Evolutionary conservation across 1,140 invertebrate species (phyloP).

Genomic region (Megathymus violae): DNA sequence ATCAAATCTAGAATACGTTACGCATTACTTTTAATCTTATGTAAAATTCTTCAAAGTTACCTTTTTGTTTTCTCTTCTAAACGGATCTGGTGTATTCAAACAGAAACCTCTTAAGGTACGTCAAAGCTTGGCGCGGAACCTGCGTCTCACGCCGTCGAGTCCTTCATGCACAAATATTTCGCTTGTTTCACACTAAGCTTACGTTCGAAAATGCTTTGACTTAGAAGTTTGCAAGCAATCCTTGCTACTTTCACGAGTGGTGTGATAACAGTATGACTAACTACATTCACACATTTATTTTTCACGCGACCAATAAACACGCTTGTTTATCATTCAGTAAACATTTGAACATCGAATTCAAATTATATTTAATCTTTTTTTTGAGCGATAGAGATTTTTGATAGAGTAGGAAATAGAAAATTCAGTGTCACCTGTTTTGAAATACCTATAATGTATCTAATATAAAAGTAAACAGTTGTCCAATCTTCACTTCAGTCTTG

Average conservation of each 20-base stretch:
- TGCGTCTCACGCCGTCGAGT: constrained; percentile 62
- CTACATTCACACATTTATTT: constrained; percentile 56
- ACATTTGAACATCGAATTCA: constrained; percentile 2
- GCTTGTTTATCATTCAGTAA: constrained; percentile 30
- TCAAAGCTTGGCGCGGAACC: constrained; percentile 63
- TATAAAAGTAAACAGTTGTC: not conserved
- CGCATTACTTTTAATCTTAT: constrained; percentile 35
- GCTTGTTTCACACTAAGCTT: constrained; percentile 66
- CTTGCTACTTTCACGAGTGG: constrained; percentile 36
- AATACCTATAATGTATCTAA: not conserved
- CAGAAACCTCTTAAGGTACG: constrained; percentile 82
- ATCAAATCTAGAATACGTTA: constrained; percentile 42
- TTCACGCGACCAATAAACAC: constrained; percentile 34
- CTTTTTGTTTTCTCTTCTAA: constrained; percentile 75
- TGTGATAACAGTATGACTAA: constrained; percentile 57
- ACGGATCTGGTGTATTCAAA: constrained; percentile 74
- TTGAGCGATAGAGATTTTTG: no score
- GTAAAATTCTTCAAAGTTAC: constrained; percentile 49
- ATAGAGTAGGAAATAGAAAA: constrained; percentile 8
- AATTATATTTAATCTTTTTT: not conserved
- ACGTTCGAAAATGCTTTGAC: constrained; percentile 54
- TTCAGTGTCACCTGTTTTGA: not conserved
- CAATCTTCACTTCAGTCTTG: not conserved
- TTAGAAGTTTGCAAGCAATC: constrained; percentile 36
- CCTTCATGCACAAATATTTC: constrained; percentile 60